Evolutionary conservation across 2,113 vertebrate genomes (phyloP).

Genomic region (Callopanchax toddi): DNA sequence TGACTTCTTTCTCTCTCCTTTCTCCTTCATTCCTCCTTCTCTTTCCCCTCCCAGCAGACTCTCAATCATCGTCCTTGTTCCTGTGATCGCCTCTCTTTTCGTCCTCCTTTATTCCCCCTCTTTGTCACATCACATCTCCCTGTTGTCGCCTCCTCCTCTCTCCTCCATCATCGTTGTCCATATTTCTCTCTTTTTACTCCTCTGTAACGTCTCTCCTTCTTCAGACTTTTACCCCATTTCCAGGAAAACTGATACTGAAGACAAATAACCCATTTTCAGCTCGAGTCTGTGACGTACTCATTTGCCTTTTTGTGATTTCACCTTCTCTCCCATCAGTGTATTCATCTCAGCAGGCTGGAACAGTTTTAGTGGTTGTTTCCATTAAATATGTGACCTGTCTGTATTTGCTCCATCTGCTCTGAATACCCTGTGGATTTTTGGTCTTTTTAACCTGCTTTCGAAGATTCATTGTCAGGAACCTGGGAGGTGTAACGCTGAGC

Average conservation of each 20-base stretch:
- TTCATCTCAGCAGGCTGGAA: constrained; percentile 20
- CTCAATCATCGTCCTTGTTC: constrained; percentile 20
- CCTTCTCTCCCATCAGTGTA: constrained; percentile 28
- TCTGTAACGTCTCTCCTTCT: not conserved
- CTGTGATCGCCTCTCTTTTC: constrained; percentile 21
- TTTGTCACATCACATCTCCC: not conserved
- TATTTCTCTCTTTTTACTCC: not conserved
- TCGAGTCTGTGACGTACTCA: constrained; percentile 8
- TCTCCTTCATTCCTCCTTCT: not conserved
- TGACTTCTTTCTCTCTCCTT: constrained; percentile 23
- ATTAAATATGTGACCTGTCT: too few species aligned
- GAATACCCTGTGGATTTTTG: too few species aligned
- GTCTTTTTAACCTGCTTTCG: too few species aligned
- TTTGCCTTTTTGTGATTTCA: constrained; percentile 20
- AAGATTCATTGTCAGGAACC: too few species aligned
- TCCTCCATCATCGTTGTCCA: not conserved
- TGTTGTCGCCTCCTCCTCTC: not conserved
- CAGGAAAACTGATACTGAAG: constrained; percentile 2
- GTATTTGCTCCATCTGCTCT: too few species aligned
- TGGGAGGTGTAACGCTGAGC: not conserved
- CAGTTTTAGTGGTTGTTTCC: too few species aligned
- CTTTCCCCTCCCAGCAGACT: not conserved
- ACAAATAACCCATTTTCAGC: constrained; percentile 26
- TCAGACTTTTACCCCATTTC: constrained; percentile 12
- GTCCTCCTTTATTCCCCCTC: constrained; percentile 7